Evolutionary conservation across 2,113 vertebrate genomes (phyloP).

Genomic region (Myotis davidii): DNA sequence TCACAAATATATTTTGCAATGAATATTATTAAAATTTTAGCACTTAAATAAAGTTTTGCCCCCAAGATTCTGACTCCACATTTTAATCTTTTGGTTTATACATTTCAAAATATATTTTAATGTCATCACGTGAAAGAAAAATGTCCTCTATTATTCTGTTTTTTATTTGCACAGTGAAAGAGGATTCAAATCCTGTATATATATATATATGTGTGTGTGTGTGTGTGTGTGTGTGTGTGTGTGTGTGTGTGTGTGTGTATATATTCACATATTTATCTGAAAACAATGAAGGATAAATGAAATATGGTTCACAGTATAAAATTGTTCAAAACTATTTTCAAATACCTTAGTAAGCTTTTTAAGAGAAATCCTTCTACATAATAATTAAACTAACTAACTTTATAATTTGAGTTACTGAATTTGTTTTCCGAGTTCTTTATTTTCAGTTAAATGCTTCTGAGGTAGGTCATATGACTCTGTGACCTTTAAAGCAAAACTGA

Average conservation of each 20-base stretch:
- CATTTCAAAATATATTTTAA: not conserved
- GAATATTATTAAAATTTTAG: not conserved
- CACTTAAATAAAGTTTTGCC: not conserved
- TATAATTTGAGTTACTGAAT: not conserved
- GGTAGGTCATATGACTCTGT: not conserved
- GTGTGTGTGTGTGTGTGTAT: too few species aligned
- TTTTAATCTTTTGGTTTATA: not conserved
- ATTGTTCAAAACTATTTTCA: not conserved
- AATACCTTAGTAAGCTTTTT: not conserved
- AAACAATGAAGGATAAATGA: not conserved
- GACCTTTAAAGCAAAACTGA: slow-evolving; percentile 52
- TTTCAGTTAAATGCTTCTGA: slow-evolving; percentile 25
- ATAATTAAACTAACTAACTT: not conserved
- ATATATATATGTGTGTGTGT: too few species aligned
- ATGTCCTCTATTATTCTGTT: not conserved
- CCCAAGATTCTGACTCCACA: not conserved
- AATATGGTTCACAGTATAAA: not conserved
- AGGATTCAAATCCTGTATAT: not conserved
- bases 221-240: too few species aligned
- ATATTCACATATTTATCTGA: not conserved
- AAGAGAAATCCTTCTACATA: not conserved
- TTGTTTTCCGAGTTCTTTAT: slow-evolving; percentile 9
- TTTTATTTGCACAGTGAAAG: not conserved
- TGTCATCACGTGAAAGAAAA: not conserved
- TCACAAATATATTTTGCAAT: not conserved